Base-by-base conservation (phyloP, 2,113 vertebrate species). In the Rhinoptilus africanus region DNA sequence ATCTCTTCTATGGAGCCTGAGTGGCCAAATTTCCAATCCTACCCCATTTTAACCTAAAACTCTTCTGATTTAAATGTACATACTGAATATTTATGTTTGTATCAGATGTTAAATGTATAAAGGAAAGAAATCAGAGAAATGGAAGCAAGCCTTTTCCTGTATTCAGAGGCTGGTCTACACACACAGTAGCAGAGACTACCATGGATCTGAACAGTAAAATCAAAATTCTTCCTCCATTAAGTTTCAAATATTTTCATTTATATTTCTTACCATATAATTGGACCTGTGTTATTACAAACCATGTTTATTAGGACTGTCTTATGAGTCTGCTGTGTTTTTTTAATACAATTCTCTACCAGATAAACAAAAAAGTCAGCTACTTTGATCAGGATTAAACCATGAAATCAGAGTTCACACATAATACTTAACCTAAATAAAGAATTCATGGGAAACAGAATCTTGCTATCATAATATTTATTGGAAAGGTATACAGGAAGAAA, bases 381-480 rank as follows among this genome's bases (percentile, higher is more conserved):
- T 93, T 95, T 77, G 82, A 72, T 81, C 26, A 71, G 47, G 73
- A 96, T 93, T 87, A 96, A 75, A 50, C 54, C 66, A 69, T 34
- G 54, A 96, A 97, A 95, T 93, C 88, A 87, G 77, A 97, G 89
- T 91, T 97, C 92, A 92, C 90, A 63, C 14, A 48, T 68, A 93
- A 85, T 95, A 82, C 71, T 97, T 97, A 95, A 97, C 95, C 97
- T 89, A 92, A 92, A 96, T 97, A 95, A 96, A 97, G 91, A 95
- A 97, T 93, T 97, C 57, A 80, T 97, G 60, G 91, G 84, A 93
- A 97, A 97, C 59, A 87, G 90, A 51, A 87, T 81, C 79, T 89
- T 71, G n/a, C 90, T 78, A 71, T 95, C 89, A 94, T 80, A 85
- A 90, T 92, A 83, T 69, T 85, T 88, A 69, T 81, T 79, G 82